Conservation (phyloP, 2,888 invertebrate species). For the Leptopterna dolabrata region DNA sequence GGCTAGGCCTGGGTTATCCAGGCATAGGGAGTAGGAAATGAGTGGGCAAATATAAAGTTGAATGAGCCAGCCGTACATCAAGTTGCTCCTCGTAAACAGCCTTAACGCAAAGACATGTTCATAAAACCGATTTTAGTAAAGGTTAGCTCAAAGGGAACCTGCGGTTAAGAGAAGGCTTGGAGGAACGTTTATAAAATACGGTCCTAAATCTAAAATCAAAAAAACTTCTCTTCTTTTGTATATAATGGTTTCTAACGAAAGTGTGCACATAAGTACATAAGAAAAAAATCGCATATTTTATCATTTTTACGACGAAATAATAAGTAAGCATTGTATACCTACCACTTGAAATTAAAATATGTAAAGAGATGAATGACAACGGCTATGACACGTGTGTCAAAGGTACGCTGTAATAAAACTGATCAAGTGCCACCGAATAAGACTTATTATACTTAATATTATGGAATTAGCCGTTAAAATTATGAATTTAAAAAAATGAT, state of each 20-base stretch:
- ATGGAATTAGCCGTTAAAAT: too few relatives aligned
- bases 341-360: background rate
- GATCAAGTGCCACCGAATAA: constrained; percentile 53
- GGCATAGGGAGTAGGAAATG: too few relatives aligned
- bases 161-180: too few relatives aligned
- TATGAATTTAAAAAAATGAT: background rate
- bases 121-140: too few relatives aligned
- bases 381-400: background rate
- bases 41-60: too few relatives aligned
- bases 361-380: background rate
- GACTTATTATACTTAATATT: constrained; percentile 33
- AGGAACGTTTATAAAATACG: too few relatives aligned
- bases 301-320: background rate
- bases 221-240: background rate
- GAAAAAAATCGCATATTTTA: background rate
- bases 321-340: background rate
- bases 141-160: too few relatives aligned
- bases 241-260: background rate
- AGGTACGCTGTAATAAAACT: background rate
- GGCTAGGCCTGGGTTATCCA: too few relatives aligned
- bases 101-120: too few relatives aligned
- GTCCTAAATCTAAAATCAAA: background rate
- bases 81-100: too few relatives aligned
- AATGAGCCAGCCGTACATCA: too few relatives aligned
- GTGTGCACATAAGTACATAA: background rate